Base-by-base conservation (phyloP, 2,888 invertebrate species). In the Trissoscelio sp. region DNA sequence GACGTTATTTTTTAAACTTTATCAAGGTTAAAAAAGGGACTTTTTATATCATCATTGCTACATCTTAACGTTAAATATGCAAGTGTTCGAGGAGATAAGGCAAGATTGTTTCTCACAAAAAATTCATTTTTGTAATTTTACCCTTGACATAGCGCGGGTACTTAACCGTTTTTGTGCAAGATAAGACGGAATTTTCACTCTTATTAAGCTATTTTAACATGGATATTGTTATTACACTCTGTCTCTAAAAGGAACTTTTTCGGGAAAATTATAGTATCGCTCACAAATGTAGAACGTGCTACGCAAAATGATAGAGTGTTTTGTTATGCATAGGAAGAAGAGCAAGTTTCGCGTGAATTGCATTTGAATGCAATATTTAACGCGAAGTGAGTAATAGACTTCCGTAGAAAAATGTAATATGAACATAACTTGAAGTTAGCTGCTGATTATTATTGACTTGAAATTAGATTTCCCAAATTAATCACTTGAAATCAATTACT, bases 201-300 rank as follows among this genome's bases (percentile, higher is more conserved):
- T 4, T 14, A 42, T 42, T 42, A 2, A 42, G 7, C 39, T 14
- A 16, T 42, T 42, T 42, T 14, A 5, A 42, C 14, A 42, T 1
- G 39, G 1, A 42, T 42, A 42, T 11, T 42, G 14, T 34, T 3
- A 34, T 34, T 34, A 34, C 16, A n/a, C 18, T 18, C 9, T 12
- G 31, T 34, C 18, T 11, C 18, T 18, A n/a, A 1, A 55, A 34
- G 31, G 22, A 31, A 9, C 16, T 31, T 18, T 55, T 18, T 55
- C 55, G 55, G 24, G 9, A 18, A 34, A 55, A 55, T 55, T 55
- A 55, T 55, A 34, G 34, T 34, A 18, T 34, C 55, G 6, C 34
- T 34, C 34, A 55, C 55, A 55, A 55, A 55, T 55, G 55, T 53
- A 16, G 53, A 16, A 28, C 53, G 53, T 14, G 28, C 28, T 7